Conservation (phyloP, 2,113 vertebrate genomes). For the Ondatra zibethicus region DNA sequence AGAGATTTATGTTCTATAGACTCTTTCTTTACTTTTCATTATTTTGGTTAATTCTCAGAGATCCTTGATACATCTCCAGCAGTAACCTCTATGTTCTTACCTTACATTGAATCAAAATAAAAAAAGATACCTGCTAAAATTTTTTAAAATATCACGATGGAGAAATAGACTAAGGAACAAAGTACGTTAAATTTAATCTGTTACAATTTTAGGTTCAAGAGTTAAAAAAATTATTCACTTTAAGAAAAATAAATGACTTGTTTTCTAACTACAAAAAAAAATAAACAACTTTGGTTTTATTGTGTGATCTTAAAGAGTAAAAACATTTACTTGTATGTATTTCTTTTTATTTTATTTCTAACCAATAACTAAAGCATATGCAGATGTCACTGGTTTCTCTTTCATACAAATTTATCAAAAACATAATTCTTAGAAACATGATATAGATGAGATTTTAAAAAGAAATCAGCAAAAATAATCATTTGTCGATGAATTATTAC, state of each 20-base stretch:
- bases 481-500: background rate
- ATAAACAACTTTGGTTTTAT: background rate
- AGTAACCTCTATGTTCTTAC: background rate
- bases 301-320: background rate
- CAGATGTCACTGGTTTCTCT: background rate
- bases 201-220: background rate
- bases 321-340: background rate
- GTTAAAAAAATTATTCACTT: background rate
- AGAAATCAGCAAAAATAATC: background rate
- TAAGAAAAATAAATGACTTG: background rate
- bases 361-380: background rate
- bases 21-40: background rate
- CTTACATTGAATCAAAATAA: background rate
- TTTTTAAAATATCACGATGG: background rate
- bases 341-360: slow-evolving; percentile 13
- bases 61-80: background rate
- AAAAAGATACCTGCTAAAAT: background rate
- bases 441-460: background rate
- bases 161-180: background rate
- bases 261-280: background rate
- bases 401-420: background rate
- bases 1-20: background rate
- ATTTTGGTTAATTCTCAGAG: slow-evolving; percentile 18
- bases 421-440: background rate
- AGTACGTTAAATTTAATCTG: background rate